Conservation (phyloP, 2,888 invertebrate genomes). For the Sepioteuthis lessoniana region DNA sequence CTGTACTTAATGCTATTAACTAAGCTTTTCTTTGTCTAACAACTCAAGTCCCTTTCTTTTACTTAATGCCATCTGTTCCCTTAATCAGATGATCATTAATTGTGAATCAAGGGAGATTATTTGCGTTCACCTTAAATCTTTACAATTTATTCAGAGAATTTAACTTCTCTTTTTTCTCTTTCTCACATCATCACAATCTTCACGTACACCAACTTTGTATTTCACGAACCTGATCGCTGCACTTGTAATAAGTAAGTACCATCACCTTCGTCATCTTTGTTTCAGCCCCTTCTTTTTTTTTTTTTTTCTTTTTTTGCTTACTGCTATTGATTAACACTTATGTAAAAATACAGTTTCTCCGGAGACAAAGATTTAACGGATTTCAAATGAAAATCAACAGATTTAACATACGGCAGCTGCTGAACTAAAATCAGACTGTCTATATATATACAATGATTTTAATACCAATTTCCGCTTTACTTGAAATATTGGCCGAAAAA, state of each 20-base stretch:
- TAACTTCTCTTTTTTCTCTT: not conserved
- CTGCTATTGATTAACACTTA: not conserved
- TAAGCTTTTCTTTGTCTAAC: too few relatives aligned
- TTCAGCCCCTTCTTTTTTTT: not conserved
- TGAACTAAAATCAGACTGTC: not conserved
- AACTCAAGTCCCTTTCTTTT: not conserved
- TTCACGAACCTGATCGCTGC: not conserved
- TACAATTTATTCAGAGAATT: not conserved
- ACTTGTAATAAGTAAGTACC: not conserved
- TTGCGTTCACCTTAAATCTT: not conserved
- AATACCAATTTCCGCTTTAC: not conserved
- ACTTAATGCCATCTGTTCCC: not conserved
- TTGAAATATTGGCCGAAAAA: too few relatives aligned
- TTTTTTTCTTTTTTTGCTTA: not conserved
- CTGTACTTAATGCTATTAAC: too few relatives aligned
- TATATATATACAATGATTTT: not conserved
- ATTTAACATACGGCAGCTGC: not conserved
- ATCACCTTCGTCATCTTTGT: not conserved
- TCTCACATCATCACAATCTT: not conserved
- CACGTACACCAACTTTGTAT: fast-evolving
- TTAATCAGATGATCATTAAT: not conserved
- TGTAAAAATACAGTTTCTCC: not conserved
- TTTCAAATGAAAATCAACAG: not conserved
- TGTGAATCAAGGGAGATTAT: not conserved
- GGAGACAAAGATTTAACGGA: not conserved